phyloP scores from a whole-genome alignment of 1,140 invertebrate species.

The Probaryconus sp. region DNA sequence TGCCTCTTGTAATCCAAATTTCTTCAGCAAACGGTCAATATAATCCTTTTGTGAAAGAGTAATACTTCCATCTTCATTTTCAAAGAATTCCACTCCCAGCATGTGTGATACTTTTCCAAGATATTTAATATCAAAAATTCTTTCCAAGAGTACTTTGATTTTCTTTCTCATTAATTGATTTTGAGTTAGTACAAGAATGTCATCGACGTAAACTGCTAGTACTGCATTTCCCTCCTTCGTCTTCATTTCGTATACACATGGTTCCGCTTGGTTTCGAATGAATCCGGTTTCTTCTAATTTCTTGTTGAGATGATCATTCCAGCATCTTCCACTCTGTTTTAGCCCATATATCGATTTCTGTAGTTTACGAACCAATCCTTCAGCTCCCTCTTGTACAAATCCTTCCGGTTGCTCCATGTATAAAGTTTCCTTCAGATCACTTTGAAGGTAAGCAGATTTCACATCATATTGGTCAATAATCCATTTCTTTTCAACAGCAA shows the following conservation, averaged over 20 bases:
- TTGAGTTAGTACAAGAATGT: constrained; percentile 21
- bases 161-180: constrained; percentile 12
- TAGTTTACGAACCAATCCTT: constrained; percentile 49
- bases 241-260: constrained; percentile 41
- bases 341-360: constrained; percentile 68
- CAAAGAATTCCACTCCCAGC: constrained; percentile 20
- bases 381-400: constrained; percentile 21
- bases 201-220: constrained; percentile 32
- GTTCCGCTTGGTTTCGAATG: constrained; percentile 23
- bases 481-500: constrained; percentile 19
- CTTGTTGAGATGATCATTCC: constrained; percentile 58
- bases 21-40: constrained; percentile 11
- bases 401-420: constrained; percentile 68
- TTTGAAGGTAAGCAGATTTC: constrained; percentile 68
- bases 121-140: constrained; percentile 21
- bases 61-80: constrained; percentile 1
- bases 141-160: constrained; percentile 4
- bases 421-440: constrained; percentile 66
- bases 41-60: constrained; percentile 17
- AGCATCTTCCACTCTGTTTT: constrained; percentile 66
- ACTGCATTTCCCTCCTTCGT: constrained; percentile 12
- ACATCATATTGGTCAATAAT: constrained; percentile 43
- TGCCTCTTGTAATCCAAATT: constrained; percentile 19
- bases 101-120: constrained; percentile 7
- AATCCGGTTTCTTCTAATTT: constrained; percentile 4